These are phyloP conservation scores for Gobius niger DNA, from an alignment of 2,113 vertebrate genomes.

Conservation along the genomic window DNA sequence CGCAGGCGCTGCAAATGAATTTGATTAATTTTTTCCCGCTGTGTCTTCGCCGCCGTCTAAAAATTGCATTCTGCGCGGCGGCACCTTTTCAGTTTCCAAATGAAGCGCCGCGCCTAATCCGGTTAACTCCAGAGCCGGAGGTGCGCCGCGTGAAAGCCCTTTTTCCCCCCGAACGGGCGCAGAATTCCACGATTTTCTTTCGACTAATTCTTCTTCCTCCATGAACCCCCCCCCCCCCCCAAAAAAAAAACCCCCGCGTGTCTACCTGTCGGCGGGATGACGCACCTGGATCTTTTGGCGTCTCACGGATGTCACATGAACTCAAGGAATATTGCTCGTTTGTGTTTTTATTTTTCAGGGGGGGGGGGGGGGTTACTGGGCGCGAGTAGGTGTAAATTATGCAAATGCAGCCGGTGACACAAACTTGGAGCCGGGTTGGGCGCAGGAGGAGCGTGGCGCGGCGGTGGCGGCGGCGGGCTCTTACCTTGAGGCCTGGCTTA, in stretches of 20 bases:
- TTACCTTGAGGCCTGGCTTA: slow-evolving; percentile 73
- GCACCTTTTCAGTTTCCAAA: slow-evolving; percentile 4
- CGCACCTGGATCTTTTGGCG: not conserved
- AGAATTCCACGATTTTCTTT: not conserved
- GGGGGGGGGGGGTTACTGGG: slow-evolving; percentile 9
- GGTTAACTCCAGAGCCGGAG: not conserved
- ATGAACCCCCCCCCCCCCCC: not conserved
- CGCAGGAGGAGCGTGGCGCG: slow-evolving; percentile 32
- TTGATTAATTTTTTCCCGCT: not conserved
- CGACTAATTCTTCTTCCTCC: not conserved
- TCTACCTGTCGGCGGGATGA: not conserved
- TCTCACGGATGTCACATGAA: slow-evolving; percentile 1
- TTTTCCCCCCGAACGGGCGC: no score
- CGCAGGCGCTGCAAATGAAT: not conserved
- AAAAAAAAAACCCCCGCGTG: not conserved
- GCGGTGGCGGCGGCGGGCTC: slow-evolving; percentile 19
- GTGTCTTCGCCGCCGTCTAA: not conserved
- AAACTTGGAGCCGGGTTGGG: slow-evolving; percentile 54
- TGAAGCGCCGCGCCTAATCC: not conserved
- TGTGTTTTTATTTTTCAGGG: slow-evolving; percentile 23
- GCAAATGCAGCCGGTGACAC: slow-evolving; percentile 64
- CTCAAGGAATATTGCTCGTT: slow-evolving; percentile 19
- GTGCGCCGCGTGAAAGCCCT: not conserved
- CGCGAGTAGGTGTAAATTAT: slow-evolving; percentile 76
- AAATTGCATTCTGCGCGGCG: not conserved